Evolutionary conservation across 2,113 vertebrate genomes (phyloP).

Genomic region (Elephantulus edwardii): DNA sequence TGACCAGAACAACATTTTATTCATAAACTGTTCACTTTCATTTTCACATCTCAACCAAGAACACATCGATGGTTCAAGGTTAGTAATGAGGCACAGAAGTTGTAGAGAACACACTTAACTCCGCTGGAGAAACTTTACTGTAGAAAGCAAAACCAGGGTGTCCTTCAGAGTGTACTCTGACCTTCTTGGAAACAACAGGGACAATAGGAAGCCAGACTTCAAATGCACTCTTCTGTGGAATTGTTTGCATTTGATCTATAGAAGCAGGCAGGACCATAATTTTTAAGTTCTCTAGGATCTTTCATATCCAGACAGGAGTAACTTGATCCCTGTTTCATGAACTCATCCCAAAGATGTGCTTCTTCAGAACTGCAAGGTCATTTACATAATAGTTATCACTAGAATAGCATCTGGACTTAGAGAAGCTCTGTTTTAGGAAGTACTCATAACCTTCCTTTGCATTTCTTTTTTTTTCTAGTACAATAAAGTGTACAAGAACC

Average conservation of each 20-base stretch:
- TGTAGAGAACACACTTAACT: background rate
- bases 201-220: background rate
- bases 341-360: background rate
- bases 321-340: conserved; percentile 37
- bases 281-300: conserved; percentile 7
- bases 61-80: background rate
- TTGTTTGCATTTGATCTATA: background rate
- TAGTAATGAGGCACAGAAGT: background rate
- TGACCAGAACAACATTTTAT: background rate
- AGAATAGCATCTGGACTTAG: background rate
- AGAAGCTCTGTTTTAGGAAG: background rate
- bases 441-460: background rate
- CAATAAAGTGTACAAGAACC: conserved; percentile 89
- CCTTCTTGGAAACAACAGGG: background rate
- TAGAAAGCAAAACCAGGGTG: no score
- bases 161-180: background rate
- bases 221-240: background rate
- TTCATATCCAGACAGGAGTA: background rate
- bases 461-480: conserved; percentile 85
- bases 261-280: background rate
- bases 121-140: no score
- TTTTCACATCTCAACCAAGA: background rate
- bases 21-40: conserved; percentile 12
- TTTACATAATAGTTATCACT: background rate
- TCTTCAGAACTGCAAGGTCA: background rate